Evolutionary conservation across 2,113 vertebrate species (phyloP).

Genomic region (Lepisosteus osseus): DNA sequence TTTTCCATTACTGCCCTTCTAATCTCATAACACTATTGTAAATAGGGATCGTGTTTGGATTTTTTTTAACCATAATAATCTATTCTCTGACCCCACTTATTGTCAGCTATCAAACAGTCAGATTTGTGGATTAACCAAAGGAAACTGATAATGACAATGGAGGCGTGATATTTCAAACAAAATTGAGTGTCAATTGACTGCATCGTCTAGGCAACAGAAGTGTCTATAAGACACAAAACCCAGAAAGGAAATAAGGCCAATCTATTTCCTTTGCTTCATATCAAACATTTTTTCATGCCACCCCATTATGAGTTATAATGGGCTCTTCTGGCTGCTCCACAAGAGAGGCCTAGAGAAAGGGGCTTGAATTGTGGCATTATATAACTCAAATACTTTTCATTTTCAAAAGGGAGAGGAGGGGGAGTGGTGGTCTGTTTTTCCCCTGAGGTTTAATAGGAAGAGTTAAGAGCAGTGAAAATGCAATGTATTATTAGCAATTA

Average conservation of each 20-base stretch:
- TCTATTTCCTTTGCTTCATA: constrained; percentile 61
- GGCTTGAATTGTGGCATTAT: constrained; percentile 38
- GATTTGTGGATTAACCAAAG: constrained; percentile 68
- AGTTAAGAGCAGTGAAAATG: constrained; percentile 49
- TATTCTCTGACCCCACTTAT: constrained; percentile 53
- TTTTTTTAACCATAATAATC: constrained; percentile 38
- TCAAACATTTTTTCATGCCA: constrained; percentile 51
- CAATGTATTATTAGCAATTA: constrained; percentile 46
- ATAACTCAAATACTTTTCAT: constrained; percentile 42
- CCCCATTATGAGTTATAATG: constrained; percentile 49
- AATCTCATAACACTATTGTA: constrained; percentile 32
- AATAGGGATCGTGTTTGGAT: constrained; percentile 36
- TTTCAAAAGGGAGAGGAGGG: constrained; percentile 31
- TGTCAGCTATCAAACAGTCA: constrained; percentile 67
- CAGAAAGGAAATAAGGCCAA: constrained; percentile 65
- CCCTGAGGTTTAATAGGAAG: not conserved
- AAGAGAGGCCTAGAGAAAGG: constrained; percentile 41
- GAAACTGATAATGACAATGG: constrained; percentile 68
- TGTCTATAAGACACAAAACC: constrained; percentile 43
- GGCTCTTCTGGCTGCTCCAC: constrained; percentile 38
- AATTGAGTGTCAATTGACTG: constrained; percentile 70
- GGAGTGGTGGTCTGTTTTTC: constrained; percentile 8
- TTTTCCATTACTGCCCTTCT: constrained; percentile 36
- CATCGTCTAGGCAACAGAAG: constrained; percentile 59
- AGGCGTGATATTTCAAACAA: constrained; percentile 70